phyloP scores from a whole-genome alignment of 1,140 invertebrate genomes.

The Zelostemma sp. region DNA sequence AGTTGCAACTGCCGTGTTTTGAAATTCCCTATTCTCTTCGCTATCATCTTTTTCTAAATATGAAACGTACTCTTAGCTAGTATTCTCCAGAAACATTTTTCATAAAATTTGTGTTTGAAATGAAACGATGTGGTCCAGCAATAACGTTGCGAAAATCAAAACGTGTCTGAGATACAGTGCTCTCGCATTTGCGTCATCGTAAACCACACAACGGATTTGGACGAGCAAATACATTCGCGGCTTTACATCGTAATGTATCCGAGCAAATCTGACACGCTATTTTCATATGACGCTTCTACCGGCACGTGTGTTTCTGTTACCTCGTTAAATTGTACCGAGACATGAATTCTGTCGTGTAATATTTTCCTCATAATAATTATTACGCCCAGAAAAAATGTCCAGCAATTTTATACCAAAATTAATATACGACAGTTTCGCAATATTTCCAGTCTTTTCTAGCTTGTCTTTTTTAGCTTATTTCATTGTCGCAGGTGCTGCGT shows the following conservation, averaged over 20 bases:
- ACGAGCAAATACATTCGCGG: constrained; percentile 56
- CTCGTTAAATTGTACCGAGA: constrained; percentile 19
- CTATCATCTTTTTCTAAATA: no score
- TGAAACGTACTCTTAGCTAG: no score
- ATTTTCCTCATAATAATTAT: background rate
- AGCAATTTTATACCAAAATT: no score
- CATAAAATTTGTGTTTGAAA: no score
- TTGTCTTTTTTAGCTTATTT: no score
- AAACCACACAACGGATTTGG: constrained; percentile 52
- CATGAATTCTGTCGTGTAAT: constrained; percentile 7
- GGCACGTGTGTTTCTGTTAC: constrained; percentile 13
- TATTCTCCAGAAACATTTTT: no score
- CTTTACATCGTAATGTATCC: constrained; percentile 53
- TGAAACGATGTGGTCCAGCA: no score
- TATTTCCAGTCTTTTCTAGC: no score
- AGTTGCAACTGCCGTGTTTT: no score
- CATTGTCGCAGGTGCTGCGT: no score
- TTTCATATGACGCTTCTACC: constrained; percentile 42
- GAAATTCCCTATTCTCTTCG: no score
- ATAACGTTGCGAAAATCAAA: constrained; percentile 48
- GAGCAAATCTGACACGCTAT: constrained; percentile 49
- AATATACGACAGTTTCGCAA: no score
- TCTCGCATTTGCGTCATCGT: constrained; percentile 51
- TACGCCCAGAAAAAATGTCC: background rate
- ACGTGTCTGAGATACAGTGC: constrained; percentile 10